Percentiles rank a stretch among this genome's conserved stretches.
Evolutionary conservation across 2,113 vertebrate genomes (phyloP).

Genomic region (mouse (Mus musculus)): GRCm39 chrX:121132501-121133000

Average conservation of each 20-base stretch:
- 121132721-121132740: conserved; percentile 1
- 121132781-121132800: background rate
- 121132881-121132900: conserved; percentile 9
- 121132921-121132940: conserved; percentile 42
- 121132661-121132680: background rate
- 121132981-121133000: conserved; percentile 16
- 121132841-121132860: background rate
- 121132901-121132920: background rate
- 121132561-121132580: background rate
- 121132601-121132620: background rate
- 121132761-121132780: background rate
- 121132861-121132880: background rate
- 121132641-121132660: background rate
- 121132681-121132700: background rate
- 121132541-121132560: background rate
- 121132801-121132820: background rate
- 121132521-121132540: background rate
- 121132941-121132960: background rate
- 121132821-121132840: background rate
- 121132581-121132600: background rate
- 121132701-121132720: background rate
- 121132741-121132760: background rate
- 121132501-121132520: background rate
- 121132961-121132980: conserved; percentile 44
- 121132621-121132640: background rate